These are phyloP conservation scores for Drosophila bocki DNA, from an alignment of 1,140 invertebrate species.

Conservation along the genomic window DNA sequence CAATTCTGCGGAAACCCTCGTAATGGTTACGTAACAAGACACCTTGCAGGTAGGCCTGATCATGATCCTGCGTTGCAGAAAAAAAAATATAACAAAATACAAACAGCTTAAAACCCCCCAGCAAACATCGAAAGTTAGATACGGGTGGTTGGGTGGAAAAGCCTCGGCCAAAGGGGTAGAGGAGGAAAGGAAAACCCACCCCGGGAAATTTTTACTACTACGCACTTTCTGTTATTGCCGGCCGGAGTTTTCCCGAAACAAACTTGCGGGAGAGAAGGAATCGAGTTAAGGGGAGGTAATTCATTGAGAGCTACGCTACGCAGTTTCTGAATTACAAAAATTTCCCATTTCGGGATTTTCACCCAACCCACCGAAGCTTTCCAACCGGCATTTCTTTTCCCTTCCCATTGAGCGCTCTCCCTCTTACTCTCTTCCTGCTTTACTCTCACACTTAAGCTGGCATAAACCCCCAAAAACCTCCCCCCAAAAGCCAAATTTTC, in stretches of 20 bases:
- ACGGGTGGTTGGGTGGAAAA: constrained; percentile 61
- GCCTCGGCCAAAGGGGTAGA: constrained; percentile 23
- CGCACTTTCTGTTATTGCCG: constrained; percentile 75
- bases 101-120: constrained; percentile 12
- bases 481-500: constrained; percentile 33
- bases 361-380: constrained; percentile 40
- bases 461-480: constrained; percentile 29
- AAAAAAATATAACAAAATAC: constrained; percentile 5
- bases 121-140: background rate
- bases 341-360: constrained; percentile 47
- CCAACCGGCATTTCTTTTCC: constrained; percentile 52
- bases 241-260: constrained; percentile 40
- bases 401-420: background rate
- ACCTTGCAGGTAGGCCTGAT: constrained; percentile 14
- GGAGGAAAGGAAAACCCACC: constrained; percentile 50
- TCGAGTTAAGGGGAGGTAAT: background rate
- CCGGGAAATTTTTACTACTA: constrained; percentile 34
- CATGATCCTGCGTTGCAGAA: constrained; percentile 7
- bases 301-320: constrained; percentile 19
- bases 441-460: constrained; percentile 45
- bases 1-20: background rate
- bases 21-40: background rate
- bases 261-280: constrained; percentile 25
- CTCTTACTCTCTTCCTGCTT: constrained; percentile 9
- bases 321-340: constrained; percentile 29